These are phyloP conservation scores for Antennarius striatus DNA, from an alignment of 2,113 vertebrate species.

Conservation along the genomic window DNA sequence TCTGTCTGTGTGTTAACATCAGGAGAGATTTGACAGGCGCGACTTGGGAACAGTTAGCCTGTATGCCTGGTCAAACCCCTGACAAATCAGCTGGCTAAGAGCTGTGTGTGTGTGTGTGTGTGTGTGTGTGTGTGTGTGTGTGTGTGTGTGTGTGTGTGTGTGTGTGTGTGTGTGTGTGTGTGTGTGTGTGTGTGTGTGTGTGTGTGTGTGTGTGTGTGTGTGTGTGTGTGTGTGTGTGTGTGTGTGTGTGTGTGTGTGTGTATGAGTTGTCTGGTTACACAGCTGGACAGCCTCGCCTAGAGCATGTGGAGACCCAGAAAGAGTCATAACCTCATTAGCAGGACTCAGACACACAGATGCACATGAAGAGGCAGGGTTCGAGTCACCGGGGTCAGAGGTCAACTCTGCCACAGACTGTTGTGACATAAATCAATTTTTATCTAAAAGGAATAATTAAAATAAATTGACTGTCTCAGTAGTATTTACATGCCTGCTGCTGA, in stretches of 20 bases:
- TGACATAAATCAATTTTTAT: slow-evolving; percentile 10
- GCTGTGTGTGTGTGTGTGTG: slow-evolving; percentile 44
- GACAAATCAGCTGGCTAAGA: slow-evolving; percentile 75
- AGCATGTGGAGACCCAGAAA: slow-evolving; percentile 29
- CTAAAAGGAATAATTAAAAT: slow-evolving; percentile 10
- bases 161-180: not conserved
- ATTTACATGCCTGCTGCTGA: slow-evolving; percentile 10
- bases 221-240: slow-evolving; percentile 39
- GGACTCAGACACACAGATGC: slow-evolving; percentile 28
- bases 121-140: not conserved
- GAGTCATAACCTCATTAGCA: slow-evolving; percentile 54
- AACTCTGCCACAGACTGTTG: slow-evolving; percentile 13
- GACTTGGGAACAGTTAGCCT: slow-evolving; percentile 52
- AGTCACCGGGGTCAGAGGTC: slow-evolving; percentile 16
- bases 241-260: not conserved
- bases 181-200: slow-evolving; percentile 41
- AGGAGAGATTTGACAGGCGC: slow-evolving; percentile 51
- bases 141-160: slow-evolving; percentile 46
- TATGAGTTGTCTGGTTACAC: slow-evolving; percentile 27
- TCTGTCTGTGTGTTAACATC: slow-evolving; percentile 15
- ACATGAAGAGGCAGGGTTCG: slow-evolving; percentile 3
- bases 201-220: not conserved
- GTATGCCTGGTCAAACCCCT: slow-evolving; percentile 44
- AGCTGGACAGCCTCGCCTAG: slow-evolving; percentile 50
- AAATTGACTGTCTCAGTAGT: not conserved